A percentile compares a stretch with the other conserved stretches of the same genome.
Conservation (phyloP, 2,888 invertebrate genomes). For the Dasypogon diadema region DNA sequence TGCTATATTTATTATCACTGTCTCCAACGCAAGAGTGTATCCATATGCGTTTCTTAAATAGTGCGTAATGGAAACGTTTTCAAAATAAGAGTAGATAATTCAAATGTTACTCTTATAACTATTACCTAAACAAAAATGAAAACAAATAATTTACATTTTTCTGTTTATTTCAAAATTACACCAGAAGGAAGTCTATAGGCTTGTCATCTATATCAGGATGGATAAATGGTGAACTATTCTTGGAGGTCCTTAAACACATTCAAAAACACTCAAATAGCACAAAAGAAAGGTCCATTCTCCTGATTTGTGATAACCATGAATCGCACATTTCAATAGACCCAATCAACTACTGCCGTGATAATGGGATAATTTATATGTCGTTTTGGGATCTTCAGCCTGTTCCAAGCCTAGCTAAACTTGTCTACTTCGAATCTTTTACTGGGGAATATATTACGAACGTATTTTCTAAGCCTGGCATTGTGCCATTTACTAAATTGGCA, state of each 20-base stretch:
- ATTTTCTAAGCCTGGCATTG: conserved; percentile 50
- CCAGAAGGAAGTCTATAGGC: conserved; percentile 43
- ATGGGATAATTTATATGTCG: conserved; percentile 46
- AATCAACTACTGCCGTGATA: conserved; percentile 46
- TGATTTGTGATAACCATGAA: conserved; percentile 48
- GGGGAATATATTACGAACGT: conserved; percentile 31
- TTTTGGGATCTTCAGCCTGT: no score
- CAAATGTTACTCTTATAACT: no score
- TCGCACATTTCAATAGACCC: conserved; percentile 47
- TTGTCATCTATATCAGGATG: conserved; percentile 28
- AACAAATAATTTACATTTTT: no score
- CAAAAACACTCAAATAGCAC: conserved; percentile 38
- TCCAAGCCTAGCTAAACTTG: conserved; percentile 24
- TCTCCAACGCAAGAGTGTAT: no score
- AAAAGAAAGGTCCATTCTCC: conserved; percentile 48
- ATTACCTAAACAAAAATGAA: no score
- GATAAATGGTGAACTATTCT: conserved; percentile 44
- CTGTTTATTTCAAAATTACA: no score
- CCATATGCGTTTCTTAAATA: no score
- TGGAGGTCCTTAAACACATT: conserved; percentile 46
- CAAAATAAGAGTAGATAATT: no score
- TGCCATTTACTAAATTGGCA: conserved; percentile 46
- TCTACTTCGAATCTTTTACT: conserved; percentile 43
- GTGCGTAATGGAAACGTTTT: no score
- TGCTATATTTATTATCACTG: no score